Base-by-base conservation (phyloP, 2,797 vertebrate species). In the Eulemur rubriventer region DNA sequence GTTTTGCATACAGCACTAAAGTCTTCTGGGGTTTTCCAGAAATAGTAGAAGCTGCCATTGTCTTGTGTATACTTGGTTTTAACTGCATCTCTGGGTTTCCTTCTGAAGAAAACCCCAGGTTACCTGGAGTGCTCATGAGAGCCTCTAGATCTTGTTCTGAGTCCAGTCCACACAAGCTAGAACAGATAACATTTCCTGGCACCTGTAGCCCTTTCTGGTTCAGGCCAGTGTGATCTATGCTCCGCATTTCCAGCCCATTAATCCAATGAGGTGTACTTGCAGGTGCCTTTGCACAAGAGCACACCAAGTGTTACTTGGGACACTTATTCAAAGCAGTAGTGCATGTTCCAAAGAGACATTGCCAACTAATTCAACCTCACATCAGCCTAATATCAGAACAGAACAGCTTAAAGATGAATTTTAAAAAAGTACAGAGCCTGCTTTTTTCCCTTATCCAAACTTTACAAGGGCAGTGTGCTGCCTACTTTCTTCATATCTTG, bases 1-100 rank as follows among this genome's bases (percentile, higher is more conserved):
- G 99, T 99, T 98, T 99, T 99, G 97, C 99, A 99, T 80, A 99
- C 99, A 89, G 99, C 98, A 30, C 99, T 99, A 97, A 99, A 99
- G 98, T 99, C 99, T 12, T 99, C 99, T 0, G 98, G 97, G 98
- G 97, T 98, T 99, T 99, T 97, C 99, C 99, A 52, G 98, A 97
- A 89, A 98, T 98, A 75, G 98, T 43, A 18, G 98, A 86, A 35
- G 98, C 99, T 97, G 99, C 99, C 97, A 99, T 98, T 0, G 96
- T 97, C 89, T 99, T 98, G 0, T 98, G 94, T 35, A 98, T 98
- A 94, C 98, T 98, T 41, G 99, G 98, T 98, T 99, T 99, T 98
- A 99, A 99, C 96, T 99, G 99, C 82, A 99, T 99, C 96, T 99
- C 99, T 80, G 99, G 98, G 94, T 99, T 99, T 97, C 99, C 98